Evolutionary conservation across 2,113 vertebrate genomes (phyloP).

Genomic region (Verasper variegatus): DNA sequence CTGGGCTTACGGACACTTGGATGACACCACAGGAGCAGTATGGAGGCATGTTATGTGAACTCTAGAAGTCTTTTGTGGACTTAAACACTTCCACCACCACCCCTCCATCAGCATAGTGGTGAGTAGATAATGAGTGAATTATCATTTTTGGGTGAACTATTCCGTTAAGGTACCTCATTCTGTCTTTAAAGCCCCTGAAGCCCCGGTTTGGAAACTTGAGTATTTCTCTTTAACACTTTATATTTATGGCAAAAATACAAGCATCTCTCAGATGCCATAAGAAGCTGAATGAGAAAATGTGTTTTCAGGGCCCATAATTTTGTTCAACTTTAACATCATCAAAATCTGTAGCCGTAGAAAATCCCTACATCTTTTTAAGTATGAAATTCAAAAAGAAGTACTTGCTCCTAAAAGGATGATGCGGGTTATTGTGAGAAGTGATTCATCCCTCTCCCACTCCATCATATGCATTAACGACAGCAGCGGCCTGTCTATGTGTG

Average conservation of each 20-base stretch:
- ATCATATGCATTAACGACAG: slow-evolving; percentile 43
- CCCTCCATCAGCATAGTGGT: too few species aligned
- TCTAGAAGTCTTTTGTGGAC: too few species aligned
- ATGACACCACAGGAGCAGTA: too few species aligned
- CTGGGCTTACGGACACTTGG: too few species aligned
- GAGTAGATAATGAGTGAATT: too few species aligned
- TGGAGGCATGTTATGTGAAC: too few species aligned
- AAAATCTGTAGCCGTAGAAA: not conserved
- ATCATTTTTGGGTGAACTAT: too few species aligned
- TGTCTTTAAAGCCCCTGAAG: not conserved
- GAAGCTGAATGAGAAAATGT: not conserved
- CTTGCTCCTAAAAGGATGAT: slow-evolving; percentile 15
- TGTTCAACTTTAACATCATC: not conserved
- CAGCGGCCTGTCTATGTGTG: slow-evolving; percentile 27
- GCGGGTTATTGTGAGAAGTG: slow-evolving; percentile 17
- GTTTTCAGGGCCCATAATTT: not conserved
- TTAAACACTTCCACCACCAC: too few species aligned
- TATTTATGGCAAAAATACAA: not conserved
- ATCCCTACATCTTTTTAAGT: not conserved
- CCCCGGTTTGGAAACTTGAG: not conserved
- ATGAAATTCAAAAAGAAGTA: not conserved
- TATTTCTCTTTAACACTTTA: not conserved
- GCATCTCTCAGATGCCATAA: not conserved
- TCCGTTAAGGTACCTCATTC: not conserved
- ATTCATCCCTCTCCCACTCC: slow-evolving; percentile 42